Percentiles rank a stretch among this genome's conserved stretches.
Evolutionary conservation across 2,888 invertebrate species (phyloP).

Genomic region (Diarsia mendica): DNA sequence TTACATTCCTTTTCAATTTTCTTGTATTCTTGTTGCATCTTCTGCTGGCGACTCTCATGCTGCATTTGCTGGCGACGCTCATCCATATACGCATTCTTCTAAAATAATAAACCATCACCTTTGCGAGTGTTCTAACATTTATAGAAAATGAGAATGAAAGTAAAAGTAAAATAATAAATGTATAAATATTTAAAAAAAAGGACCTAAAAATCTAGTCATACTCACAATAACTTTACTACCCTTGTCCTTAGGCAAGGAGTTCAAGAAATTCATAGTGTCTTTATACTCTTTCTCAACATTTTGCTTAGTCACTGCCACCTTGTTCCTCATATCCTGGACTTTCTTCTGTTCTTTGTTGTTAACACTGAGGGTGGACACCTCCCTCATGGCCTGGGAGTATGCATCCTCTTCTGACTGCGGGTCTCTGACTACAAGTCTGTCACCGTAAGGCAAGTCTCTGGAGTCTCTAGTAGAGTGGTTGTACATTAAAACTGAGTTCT

Average conservation of each 20-base stretch:
- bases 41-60: constrained; percentile 78
- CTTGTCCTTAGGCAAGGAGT: constrained; percentile 80
- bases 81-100: constrained; percentile 83
- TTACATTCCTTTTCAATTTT: constrained; percentile 81
- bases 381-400: constrained; percentile 82
- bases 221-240: constrained; percentile 78
- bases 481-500: constrained; percentile 81
- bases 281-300: constrained; percentile 89
- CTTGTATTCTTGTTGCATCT: constrained; percentile 82
- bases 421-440: constrained; percentile 77
- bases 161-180: background rate
- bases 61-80: constrained; percentile 78
- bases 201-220: constrained; percentile 33
- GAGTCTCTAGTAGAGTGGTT: constrained; percentile 82
- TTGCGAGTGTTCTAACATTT: background rate
- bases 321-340: constrained; percentile 78
- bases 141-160: background rate
- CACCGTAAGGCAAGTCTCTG: constrained; percentile 72
- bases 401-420: constrained; percentile 80
- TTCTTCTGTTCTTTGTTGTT: constrained; percentile 73
- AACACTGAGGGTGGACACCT: constrained; percentile 64
- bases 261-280: constrained; percentile 85
- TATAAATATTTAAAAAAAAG: background rate
- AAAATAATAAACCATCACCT: constrained; percentile 11
- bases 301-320: constrained; percentile 91